Evolutionary conservation across 2,113 vertebrate genomes (phyloP).

Genomic region (Edolisoma coerulescens): DNA sequence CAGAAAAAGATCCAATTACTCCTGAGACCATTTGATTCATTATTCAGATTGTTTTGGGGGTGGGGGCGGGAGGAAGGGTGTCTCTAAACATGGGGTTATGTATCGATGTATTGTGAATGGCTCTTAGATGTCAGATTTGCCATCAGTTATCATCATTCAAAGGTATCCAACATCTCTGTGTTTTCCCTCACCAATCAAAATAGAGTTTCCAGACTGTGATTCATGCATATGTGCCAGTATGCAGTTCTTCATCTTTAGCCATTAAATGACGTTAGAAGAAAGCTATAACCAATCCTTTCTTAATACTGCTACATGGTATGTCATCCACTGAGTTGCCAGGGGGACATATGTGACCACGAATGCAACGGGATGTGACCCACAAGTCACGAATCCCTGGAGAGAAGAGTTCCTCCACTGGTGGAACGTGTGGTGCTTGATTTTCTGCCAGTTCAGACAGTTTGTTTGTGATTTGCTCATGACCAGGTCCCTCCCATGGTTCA

Average conservation of each 20-base stretch:
- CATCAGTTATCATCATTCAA: constrained; percentile 22
- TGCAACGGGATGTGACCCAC: neutral
- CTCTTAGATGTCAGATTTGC: constrained; percentile 38
- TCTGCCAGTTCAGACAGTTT: neutral
- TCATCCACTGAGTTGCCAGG: neutral
- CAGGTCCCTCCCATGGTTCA: neutral
- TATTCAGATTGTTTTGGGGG: constrained; percentile 68
- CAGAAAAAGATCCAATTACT: constrained; percentile 76
- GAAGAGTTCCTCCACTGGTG: neutral
- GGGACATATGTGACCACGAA: neutral
- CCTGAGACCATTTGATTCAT: constrained; percentile 72
- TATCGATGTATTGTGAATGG: constrained; percentile 38
- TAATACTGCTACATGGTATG: neutral
- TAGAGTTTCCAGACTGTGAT: neutral
- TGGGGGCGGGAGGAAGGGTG: constrained; percentile 19
- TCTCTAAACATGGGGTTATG: constrained; percentile 64
- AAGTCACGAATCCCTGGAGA: neutral
- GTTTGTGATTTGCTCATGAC: neutral
- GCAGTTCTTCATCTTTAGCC: neutral
- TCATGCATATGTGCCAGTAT: neutral
- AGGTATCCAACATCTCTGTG: neutral
- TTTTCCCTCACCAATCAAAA: constrained; percentile 29
- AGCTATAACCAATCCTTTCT: neutral
- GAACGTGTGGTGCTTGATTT: neutral
- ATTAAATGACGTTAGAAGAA: neutral